Evolutionary conservation across 1,140 invertebrate genomes (phyloP).

Genomic region (Ridgeia piscesae): DNA sequence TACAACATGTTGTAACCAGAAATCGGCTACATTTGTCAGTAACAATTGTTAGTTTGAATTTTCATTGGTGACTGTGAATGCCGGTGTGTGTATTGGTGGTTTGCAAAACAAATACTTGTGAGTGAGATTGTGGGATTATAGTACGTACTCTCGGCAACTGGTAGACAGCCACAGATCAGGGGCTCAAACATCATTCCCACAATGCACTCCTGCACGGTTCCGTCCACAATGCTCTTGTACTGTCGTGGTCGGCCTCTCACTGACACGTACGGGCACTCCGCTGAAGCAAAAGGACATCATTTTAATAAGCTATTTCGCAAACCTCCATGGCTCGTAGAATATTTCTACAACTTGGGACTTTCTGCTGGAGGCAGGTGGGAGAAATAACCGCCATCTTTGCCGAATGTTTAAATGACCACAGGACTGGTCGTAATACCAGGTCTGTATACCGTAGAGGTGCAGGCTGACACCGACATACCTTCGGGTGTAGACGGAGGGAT

Average conservation of each 20-base stretch:
- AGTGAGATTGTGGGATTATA: not conserved
- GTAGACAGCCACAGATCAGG: not conserved
- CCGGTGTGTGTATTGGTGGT: too few species aligned
- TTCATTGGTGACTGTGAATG: too few species aligned
- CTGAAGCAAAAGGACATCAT: not conserved
- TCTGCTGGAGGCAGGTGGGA: too few species aligned
- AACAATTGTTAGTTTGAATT: too few species aligned
- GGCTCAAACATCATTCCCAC: not conserved
- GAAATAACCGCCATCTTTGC: too few species aligned
- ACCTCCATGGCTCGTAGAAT: not conserved
- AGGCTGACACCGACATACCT: not conserved
- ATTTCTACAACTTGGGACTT: too few species aligned
- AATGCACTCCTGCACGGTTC: not conserved
- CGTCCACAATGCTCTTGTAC: not conserved
- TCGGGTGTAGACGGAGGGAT: not conserved
- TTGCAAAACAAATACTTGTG: too few species aligned
- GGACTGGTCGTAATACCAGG: too few species aligned
- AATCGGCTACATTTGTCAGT: too few species aligned
- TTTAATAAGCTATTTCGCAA: not conserved
- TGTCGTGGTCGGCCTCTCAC: not conserved
- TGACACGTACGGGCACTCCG: not conserved
- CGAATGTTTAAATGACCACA: too few species aligned
- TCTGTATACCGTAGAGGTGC: too few species aligned
- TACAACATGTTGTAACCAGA: too few species aligned
- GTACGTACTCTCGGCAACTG: not conserved